phyloP scores from a whole-genome alignment of 2,113 vertebrate genomes.

The Vulpes lagopus region DNA sequence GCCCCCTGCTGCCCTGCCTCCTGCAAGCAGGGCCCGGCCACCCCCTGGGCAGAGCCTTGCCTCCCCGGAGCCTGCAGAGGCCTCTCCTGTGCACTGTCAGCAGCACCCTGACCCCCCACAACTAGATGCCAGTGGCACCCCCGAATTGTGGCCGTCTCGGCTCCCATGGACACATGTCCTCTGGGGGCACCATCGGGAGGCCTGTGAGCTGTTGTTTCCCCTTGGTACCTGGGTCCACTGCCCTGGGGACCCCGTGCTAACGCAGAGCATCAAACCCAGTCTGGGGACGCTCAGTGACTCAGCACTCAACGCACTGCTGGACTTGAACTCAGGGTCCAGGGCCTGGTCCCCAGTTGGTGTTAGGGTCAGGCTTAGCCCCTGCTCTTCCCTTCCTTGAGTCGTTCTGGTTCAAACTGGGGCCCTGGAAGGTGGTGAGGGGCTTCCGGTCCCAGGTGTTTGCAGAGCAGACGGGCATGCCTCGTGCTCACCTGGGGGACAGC shows the following conservation, averaged over 20 bases:
- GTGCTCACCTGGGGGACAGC: no score
- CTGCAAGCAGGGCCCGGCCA: no score
- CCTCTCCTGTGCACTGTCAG: not conserved
- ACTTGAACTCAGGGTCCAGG: not conserved
- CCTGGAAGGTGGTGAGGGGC: not conserved
- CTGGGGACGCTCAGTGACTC: not conserved
- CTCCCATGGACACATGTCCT: not conserved
- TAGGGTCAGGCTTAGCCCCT: not conserved
- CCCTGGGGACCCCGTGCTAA: not conserved
- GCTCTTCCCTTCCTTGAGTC: not conserved
- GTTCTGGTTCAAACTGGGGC: fast-evolving
- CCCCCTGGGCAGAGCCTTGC: no score
- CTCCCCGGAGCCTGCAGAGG: not conserved
- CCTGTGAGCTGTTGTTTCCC: no score
- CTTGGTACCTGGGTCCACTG: no score
- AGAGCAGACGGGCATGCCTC: not conserved
- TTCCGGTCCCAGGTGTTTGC: not conserved
- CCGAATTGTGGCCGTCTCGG: no score
- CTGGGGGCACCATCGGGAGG: not conserved
- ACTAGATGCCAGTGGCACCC: not conserved
- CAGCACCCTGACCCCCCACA: no score
- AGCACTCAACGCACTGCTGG: fast-evolving
- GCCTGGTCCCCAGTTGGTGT: not conserved
- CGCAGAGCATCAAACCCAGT: not conserved
- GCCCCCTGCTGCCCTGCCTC: not conserved